phyloP scores from a whole-genome alignment of 2,797 vertebrate genomes.

The Alfaro cultratus region DNA sequence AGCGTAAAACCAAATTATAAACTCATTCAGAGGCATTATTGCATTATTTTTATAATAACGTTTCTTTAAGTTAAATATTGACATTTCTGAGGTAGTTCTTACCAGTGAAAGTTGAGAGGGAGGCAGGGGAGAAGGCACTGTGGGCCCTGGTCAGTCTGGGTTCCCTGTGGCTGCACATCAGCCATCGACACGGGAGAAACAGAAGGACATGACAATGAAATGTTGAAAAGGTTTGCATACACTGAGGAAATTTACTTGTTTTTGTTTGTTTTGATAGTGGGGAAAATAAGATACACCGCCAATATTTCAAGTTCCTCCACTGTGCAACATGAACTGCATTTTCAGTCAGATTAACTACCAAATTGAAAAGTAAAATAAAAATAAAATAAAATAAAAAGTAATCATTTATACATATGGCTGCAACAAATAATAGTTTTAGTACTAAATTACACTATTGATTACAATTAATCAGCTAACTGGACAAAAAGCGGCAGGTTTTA shows the following conservation, averaged over 20 bases:
- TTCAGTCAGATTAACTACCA: background rate
- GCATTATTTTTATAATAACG: background rate
- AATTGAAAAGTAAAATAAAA: background rate
- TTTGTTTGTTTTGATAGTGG: background rate
- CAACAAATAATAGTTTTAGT: no score
- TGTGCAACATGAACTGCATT: background rate
- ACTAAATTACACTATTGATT: no score
- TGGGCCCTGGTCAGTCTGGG: conserved; percentile 93
- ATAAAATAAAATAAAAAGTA: background rate
- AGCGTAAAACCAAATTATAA: background rate
- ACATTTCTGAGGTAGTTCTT: conserved; percentile 61
- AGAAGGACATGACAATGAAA: conserved; percentile 11
- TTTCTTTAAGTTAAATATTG: background rate
- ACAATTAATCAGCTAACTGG: no score
- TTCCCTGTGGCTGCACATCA: conserved; percentile 77
- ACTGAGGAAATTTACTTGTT: conserved; percentile 18
- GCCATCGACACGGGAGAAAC: conserved; percentile 2
- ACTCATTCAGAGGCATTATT: background rate
- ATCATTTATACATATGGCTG: no score
- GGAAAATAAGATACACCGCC: background rate
- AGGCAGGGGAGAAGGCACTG: conserved; percentile 96
- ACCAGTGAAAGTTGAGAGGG: conserved; percentile 96
- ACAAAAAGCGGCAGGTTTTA: no score
- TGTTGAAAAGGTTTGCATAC: conserved; percentile 28
- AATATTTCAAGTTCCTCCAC: background rate